These are phyloP conservation scores for Chymomyza costata DNA, from an alignment of 1,140 invertebrate genomes.

Conservation along the genomic window DNA sequence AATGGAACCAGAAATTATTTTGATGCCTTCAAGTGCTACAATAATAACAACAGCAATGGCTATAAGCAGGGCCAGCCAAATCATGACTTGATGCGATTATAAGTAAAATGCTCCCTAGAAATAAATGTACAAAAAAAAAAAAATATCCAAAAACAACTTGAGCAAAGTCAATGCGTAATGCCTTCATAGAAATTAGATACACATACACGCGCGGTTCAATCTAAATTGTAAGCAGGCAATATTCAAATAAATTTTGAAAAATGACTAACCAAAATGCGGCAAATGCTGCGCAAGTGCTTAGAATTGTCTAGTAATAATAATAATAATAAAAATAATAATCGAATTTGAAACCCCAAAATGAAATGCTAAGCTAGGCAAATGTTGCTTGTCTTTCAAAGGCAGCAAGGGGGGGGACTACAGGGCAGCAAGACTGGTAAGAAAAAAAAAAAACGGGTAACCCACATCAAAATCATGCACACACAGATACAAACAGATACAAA, in stretches of 20 bases:
- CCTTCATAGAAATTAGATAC: constrained; percentile 64
- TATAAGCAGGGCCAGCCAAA: constrained; percentile 42
- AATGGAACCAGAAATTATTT: constrained; percentile 71
- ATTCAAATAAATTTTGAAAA: constrained; percentile 66
- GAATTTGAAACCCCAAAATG: constrained; percentile 30
- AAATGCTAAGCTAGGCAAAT: constrained; percentile 35
- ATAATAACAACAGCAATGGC: constrained; percentile 31
- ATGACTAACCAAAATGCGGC: constrained; percentile 57
- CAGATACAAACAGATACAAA: constrained; percentile 1
- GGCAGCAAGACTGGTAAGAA: background rate
- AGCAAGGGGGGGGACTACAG: background rate
- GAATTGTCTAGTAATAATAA: constrained; percentile 53
- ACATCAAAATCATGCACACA: constrained; percentile 47
- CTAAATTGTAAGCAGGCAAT: constrained; percentile 23
- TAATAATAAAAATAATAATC: constrained; percentile 46
- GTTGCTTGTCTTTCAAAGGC: no score
- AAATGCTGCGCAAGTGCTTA: constrained; percentile 42
- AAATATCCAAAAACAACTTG: no score
- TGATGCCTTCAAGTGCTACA: constrained; percentile 65
- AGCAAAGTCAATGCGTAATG: no score
- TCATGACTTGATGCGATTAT: constrained; percentile 73
- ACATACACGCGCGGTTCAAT: constrained; percentile 33
- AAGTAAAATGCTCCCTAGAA: constrained; percentile 32
- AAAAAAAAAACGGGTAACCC: constrained; percentile 43
- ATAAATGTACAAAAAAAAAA: constrained; percentile 39